Conservation (phyloP, 2,113 vertebrate species). For the Triplophysa rosa region DNA sequence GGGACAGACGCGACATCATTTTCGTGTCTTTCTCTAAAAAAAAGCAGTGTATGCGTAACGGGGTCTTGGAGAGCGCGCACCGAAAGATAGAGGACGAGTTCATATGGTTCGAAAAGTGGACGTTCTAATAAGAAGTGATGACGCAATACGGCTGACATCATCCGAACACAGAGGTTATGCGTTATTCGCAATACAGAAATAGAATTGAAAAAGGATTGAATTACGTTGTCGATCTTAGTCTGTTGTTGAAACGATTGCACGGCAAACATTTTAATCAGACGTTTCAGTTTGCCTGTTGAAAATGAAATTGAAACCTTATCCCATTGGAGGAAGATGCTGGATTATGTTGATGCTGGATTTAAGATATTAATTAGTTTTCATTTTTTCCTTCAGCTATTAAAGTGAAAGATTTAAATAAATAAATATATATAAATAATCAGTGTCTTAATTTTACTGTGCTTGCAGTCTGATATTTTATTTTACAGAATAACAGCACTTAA, state of each 20-base stretch:
- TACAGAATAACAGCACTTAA: neutral
- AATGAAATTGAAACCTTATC: conserved; percentile 2
- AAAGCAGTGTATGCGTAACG: neutral
- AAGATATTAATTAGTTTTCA: neutral
- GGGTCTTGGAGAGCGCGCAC: conserved; percentile 7
- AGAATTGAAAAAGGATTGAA: neutral
- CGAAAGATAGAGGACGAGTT: neutral
- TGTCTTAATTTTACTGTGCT: neutral
- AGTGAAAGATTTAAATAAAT: neutral
- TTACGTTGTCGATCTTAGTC: neutral
- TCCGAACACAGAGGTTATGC: neutral
- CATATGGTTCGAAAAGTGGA: neutral
- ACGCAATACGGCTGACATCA: conserved; percentile 38
- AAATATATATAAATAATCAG: conserved; percentile 20
- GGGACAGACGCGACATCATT: conserved; percentile 1
- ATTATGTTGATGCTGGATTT: conserved; percentile 1
- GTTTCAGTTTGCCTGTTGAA: neutral
- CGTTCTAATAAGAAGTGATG: conserved; percentile 5
- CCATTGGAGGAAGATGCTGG: neutral
- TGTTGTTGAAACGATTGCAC: neutral
- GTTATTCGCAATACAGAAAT: neutral
- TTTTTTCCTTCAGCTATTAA: neutral
- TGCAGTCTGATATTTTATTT: conserved; percentile 30
- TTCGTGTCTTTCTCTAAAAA: neutral
- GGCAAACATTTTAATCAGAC: neutral